Evolutionary conservation across 1,140 invertebrate species (phyloP), one percentile per base, ranked within the genome.

Genomic region (Polypedilum pembai): DNA sequence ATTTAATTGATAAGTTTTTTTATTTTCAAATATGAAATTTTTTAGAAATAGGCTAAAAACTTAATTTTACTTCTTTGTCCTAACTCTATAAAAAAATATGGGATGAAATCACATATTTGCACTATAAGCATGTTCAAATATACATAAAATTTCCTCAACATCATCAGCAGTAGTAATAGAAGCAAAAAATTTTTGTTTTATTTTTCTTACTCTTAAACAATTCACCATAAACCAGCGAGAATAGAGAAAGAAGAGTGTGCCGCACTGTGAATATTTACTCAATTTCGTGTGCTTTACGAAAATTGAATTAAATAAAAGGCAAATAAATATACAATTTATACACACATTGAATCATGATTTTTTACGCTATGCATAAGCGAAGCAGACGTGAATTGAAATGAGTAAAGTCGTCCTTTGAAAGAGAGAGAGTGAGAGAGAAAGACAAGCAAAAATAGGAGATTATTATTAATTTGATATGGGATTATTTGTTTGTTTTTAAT

Each of bases 401-500:
- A 56, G n/a, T 56, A 56, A n/a, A 56, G n/a, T 56, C n/a, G 24
- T 56, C 45, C 24, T 33, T 33, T 3, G 5, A 12, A 15, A 56
- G 12, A 56, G 12, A 56, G 15, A 56, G 12, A 15, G n/a, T n/a
- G n/a, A 12, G n/a, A 56, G 12, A 56, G 12, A 56, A 56, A 56
- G 12, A 15, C 45, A 56, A 56, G 45, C 45, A 56, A 56, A 56
- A 56, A 56, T 56, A 56, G 20, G 17, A 69, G 65, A 69, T 69
- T 69, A 69, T 69, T 69, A 69, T 69, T 69, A 69, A 69, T 69
- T 69, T 69, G 65, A 69, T 69, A 69, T 21, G 65, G 65, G 65
- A 69, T 69, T 69, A 69, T 21, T 69, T 69, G 65, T 69, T 69
- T 69, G 65, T 69, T 69, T 69, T 69, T 69, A 69, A 69, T 69